Evolutionary conservation across 2,797 vertebrate species (phyloP), one percentile per base, ranked within the genome.

Genomic region (Falco novaeseelandiae): DNA sequence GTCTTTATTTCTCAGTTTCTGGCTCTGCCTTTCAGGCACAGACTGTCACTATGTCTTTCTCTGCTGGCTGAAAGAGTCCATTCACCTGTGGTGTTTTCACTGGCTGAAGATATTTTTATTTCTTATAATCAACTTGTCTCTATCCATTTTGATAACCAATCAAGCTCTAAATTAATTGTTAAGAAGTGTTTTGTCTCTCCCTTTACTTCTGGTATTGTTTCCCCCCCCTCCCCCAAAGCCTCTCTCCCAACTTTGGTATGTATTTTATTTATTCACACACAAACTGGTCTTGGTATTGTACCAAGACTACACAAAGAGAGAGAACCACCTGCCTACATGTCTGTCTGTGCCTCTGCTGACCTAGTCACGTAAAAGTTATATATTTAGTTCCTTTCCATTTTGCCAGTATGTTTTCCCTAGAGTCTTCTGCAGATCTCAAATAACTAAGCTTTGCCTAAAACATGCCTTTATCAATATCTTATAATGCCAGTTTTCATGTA

Each of bases 51-150:
- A 46, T 80, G 49, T 29, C 46, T 93, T 96, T 90, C 55, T 93
- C 83, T 93, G 80, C 16, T 71, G 44, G 27, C 74, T 97, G 71
- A 97, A 96, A 92, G 92, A 67, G 49, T 87, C 86, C 86, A 65
- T 96, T 97, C 90, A 96, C 86, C 83, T 92, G 26, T 46, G 32
- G 26, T 69, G 40, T 78, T 96, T 94, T 77, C 59, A 27, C 48
- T 66, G 7, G 4, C 6, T 48, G 25, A 85, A 82, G 46, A 42
- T 74, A n/a, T 66, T 80, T 92, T 65, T 88, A 59, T 88, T 91
- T 79, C 44, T 82, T 51, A 21, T 77, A 40, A 82, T 80, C 4
- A 4, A 17, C 58, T 76, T 3, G 0, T 81, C 42, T 81, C 48
- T 77, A 71, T 51, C 30, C 8, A 86, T 72, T 89, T 91, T 86